Percentiles rank a stretch among this genome's conserved stretches.
These are phyloP conservation scores for Condylostylus longicornis DNA, from an alignment of 1,140 invertebrate species.

Conservation along the genomic window DNA sequence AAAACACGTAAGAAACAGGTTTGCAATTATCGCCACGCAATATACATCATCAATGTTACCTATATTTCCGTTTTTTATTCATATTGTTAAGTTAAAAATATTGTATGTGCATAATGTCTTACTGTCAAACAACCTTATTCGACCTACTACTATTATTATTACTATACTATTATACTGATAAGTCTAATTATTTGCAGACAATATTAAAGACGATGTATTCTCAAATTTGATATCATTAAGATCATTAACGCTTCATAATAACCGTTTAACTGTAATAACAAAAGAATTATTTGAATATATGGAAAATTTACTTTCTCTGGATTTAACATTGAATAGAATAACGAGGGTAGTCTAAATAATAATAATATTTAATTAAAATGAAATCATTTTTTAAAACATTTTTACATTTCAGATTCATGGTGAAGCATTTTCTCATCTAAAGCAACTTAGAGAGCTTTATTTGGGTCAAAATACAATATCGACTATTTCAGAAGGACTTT, in stretches of 20 bases:
- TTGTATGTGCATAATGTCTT: too few species aligned
- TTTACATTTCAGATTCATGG: conserved; percentile 21
- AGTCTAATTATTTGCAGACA: conserved; percentile 14
- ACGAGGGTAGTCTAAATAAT: conserved; percentile 12
- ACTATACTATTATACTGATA: too few species aligned
- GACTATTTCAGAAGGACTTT: conserved; percentile 35
- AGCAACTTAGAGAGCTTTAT: conserved; percentile 39
- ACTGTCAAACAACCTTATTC: too few species aligned
- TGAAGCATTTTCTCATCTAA: conserved; percentile 36
- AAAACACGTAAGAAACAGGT: too few species aligned
- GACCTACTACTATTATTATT: too few species aligned
- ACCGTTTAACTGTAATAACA: conserved; percentile 41
- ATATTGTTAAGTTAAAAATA: too few species aligned
- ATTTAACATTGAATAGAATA: conserved; percentile 43
- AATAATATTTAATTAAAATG: background rate
- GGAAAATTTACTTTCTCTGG: conserved; percentile 36
- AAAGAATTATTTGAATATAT: conserved; percentile 40
- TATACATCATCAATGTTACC: too few species aligned
- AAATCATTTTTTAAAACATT: background rate
- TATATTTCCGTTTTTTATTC: too few species aligned
- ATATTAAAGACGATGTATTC: conserved; percentile 39
- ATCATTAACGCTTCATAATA: conserved; percentile 43
- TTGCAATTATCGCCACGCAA: too few species aligned
- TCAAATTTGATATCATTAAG: conserved; percentile 38
- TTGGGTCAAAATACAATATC: conserved; percentile 42